Base-by-base conservation (phyloP, 2,888 invertebrate genomes). In the Meloe dianella region DNA sequence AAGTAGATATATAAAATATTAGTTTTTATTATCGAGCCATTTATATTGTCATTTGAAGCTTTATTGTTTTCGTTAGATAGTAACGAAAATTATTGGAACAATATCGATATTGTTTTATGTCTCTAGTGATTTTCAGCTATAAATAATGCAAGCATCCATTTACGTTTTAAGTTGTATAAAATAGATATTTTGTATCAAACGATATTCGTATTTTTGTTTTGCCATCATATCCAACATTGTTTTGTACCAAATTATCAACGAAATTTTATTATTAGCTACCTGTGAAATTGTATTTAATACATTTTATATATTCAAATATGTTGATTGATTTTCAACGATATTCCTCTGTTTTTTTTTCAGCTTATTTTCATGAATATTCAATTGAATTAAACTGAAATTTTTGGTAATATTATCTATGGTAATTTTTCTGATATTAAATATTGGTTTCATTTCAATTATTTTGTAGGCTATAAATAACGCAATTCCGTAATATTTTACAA, bases 101-200 rank as follows among this genome's bases (percentile, higher is more conserved):
- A 20, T 47, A 17, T 47, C 47, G 20, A 47, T 47, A 47, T 47
- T 20, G 47, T 20, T 10, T 1, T 20, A 1, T 20, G 20, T n/a
- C 47, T 4, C n/a, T 3, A 10, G 47, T 10, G 47, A 9, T 47
- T 47, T 8, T 20, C 20, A 20, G 17, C 20, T 32, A 30, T 29
- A n/a, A 27, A 58, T 58, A 58, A 58, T 58, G 30, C n/a, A 30
- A 22, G 12, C 6, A 12, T 30, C 30, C 6, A 58, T 58, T 30
- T n/a, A 32, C 32, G 30, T n/a, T 30, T 58, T 58, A 22, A n/a
- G 17, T 58, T 12, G 12, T 22, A 22, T 30, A 58, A 12, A 38
- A 6, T 4, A 5, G 4, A n/a, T 38, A 14, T n/a, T 3, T 1
- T 32, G 9, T 32, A 32, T 12, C 3, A 32, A 9, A 12, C 32